These are phyloP conservation scores for Diplosoma virens DNA, from an alignment of 23 tunicate genomes.

Conservation along the genomic window DNA sequence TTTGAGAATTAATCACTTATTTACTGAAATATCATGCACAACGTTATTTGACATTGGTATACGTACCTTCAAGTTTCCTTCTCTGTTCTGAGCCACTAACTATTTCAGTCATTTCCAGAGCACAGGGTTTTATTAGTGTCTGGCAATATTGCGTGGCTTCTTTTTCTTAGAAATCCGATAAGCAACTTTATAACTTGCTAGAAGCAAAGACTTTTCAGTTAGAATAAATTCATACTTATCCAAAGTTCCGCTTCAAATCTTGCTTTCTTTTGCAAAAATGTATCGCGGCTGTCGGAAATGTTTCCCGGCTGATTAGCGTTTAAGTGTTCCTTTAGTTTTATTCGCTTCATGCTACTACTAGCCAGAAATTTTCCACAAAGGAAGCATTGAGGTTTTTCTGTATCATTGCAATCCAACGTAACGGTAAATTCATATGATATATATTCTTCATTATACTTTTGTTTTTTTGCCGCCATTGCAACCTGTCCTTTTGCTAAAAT, in stretches of 20 bases:
- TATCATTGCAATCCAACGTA: constrained; percentile 10
- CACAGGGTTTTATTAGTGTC: not conserved
- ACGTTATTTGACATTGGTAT: constrained; percentile 18
- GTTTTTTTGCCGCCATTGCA: constrained; percentile 24
- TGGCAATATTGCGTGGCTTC: not conserved
- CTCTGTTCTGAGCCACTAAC: constrained; percentile 20
- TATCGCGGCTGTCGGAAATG: not conserved
- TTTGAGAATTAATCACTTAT: constrained; percentile 3
- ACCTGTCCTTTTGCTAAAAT: constrained; percentile 2
- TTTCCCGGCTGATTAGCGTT: constrained; percentile 10
- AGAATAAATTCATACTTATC: constrained; percentile 6
- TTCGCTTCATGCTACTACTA: constrained; percentile 33
- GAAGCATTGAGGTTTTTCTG: constrained; percentile 39
- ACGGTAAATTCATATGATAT: constrained; percentile 30
- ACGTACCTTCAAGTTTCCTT: too few relatives aligned
- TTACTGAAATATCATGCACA: not conserved
- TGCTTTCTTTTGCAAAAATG: constrained; percentile 17
- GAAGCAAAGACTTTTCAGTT: constrained; percentile 16
- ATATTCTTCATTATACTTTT: constrained; percentile 17
- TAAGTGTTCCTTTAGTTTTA: constrained; percentile 16
- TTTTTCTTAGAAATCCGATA: constrained; percentile 22
- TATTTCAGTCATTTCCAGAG: constrained; percentile 6
- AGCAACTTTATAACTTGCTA: constrained; percentile 23
- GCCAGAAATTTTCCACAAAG: constrained; percentile 43
- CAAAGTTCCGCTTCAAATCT: constrained; percentile 10